Percentiles rank a stretch among this genome's conserved stretches.
These are phyloP conservation scores for Streptopelia turtur DNA, from an alignment of 2,797 vertebrate species.

Conservation along the genomic window DNA sequence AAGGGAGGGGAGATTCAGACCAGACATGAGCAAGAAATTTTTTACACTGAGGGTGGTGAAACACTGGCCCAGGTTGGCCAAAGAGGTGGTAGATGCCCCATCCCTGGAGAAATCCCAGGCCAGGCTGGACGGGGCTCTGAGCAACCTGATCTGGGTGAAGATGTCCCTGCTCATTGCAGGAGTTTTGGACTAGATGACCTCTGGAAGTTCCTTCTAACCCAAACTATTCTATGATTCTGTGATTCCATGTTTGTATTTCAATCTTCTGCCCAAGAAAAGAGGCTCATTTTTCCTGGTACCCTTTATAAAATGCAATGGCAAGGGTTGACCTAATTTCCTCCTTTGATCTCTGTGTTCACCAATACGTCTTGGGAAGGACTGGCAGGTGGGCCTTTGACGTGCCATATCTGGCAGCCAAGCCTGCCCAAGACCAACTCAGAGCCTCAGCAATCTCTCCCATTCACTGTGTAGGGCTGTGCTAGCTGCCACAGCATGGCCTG, in stretches of 20 bases:
- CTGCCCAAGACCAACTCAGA: neutral
- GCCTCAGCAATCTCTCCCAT: neutral
- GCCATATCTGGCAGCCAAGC: neutral
- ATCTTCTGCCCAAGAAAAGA: neutral
- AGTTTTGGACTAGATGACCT: no score
- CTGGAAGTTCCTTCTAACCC: no score
- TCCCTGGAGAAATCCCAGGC: no score
- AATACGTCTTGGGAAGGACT: fast-evolving
- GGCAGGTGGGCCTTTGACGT: neutral
- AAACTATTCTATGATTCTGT: no score
- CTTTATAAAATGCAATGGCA: neutral
- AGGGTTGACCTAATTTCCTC: neutral
- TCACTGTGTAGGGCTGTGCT: fast-evolving
- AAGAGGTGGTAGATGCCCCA: no score
- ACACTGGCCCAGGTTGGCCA: no score
- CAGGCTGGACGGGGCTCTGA: no score
- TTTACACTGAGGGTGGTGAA: no score
- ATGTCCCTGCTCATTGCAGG: no score
- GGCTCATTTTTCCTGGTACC: neutral
- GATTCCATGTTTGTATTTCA: neutral
- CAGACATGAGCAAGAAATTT: no score
- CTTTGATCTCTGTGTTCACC: neutral
- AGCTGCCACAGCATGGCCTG: neutral
- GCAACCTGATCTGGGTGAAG: no score
- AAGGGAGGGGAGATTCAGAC: no score